Conservation (phyloP, 2,888 invertebrate genomes). For the Caenorhabditis uteleia region DNA sequence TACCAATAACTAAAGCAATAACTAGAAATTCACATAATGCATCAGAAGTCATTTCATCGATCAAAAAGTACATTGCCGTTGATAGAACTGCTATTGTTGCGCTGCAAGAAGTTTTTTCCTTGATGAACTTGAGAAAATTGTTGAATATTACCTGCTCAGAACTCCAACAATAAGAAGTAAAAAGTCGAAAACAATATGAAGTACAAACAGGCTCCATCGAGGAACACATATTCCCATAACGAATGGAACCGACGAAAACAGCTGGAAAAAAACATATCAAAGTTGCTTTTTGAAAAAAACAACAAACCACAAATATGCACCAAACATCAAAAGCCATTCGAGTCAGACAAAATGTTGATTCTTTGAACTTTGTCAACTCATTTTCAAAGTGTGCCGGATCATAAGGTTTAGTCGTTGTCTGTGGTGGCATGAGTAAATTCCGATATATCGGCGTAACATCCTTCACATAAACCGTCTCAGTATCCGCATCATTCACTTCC, state of each 20-base stretch:
- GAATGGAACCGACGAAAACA: constrained; percentile 38
- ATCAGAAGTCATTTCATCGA: constrained; percentile 46
- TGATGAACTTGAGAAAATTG: too few species aligned
- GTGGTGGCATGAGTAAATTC: constrained; percentile 2
- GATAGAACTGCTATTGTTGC: constrained; percentile 44
- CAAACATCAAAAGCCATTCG: constrained; percentile 47
- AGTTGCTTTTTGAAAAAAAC: neutral
- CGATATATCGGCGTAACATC: constrained; percentile 27
- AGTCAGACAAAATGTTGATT: constrained; percentile 37
- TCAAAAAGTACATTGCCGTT: constrained; percentile 44
- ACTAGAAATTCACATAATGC: constrained; percentile 36
- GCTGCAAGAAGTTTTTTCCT: too few species aligned
- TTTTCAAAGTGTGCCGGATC: constrained; percentile 39
- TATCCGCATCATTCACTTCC: constrained; percentile 40
- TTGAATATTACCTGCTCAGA: constrained; percentile 30
- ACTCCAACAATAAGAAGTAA: constrained; percentile 40
- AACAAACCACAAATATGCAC: constrained; percentile 40
- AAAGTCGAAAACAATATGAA: constrained; percentile 46
- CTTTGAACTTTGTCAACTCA: constrained; percentile 40
- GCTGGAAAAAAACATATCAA: constrained; percentile 25
- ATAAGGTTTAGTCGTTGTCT: constrained; percentile 21
- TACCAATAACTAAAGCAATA: constrained; percentile 41
- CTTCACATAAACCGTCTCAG: constrained; percentile 32
- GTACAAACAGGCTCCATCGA: constrained; percentile 37
- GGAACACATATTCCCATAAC: constrained; percentile 41